These are phyloP conservation scores for Eudyptes chrysolophus DNA, from an alignment of 2,113 vertebrate species.

Conservation along the genomic window DNA sequence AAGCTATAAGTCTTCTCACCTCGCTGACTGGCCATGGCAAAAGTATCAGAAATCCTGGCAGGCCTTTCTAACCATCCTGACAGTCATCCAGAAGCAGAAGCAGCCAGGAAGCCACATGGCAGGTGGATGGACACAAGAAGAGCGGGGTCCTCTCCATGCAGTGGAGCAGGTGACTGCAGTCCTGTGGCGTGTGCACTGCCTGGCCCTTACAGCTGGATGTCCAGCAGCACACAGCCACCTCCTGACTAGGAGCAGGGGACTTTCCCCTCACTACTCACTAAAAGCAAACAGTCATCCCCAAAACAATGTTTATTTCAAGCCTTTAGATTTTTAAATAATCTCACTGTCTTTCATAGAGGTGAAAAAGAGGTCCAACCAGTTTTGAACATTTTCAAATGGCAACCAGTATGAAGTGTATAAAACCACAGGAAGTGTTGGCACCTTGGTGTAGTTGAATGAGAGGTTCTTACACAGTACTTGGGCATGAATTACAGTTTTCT, in stretches of 20 bases:
- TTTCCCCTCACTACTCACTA: background rate
- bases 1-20: background rate
- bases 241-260: rapidly evolving
- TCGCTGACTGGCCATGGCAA: background rate
- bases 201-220: background rate
- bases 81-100: background rate
- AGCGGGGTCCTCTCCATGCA: rapidly evolving
- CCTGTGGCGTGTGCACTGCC: rapidly evolving
- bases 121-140: background rate
- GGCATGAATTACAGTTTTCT: background rate
- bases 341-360: background rate
- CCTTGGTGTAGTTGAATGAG: background rate
- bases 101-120: background rate
- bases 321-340: background rate
- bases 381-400: background rate
- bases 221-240: background rate
- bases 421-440: background rate
- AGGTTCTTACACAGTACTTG: background rate
- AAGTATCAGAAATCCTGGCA: background rate
- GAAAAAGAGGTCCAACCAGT: background rate
- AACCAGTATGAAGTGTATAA: background rate
- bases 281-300: background rate
- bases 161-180: rapidly evolving
- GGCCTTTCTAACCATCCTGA: background rate
- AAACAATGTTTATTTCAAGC: background rate